phyloP scores from a whole-genome alignment of 2,113 vertebrate species.

The Phrynosoma platyrhinos region DNA sequence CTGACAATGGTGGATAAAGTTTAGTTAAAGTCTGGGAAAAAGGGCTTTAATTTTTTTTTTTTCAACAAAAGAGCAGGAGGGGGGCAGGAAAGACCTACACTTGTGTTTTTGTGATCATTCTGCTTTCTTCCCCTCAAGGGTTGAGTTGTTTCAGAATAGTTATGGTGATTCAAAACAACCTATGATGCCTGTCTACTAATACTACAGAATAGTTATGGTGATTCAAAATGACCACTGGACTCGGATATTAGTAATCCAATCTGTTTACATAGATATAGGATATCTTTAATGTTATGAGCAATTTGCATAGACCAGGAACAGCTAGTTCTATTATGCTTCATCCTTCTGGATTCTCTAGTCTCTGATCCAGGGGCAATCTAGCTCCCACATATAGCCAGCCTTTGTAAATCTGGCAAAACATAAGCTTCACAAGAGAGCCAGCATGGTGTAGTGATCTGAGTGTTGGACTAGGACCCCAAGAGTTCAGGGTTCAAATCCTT shows the following conservation, averaged over 20 bases:
- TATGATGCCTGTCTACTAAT: too few relatives aligned
- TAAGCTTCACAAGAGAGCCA: too few relatives aligned
- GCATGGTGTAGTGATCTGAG: too few relatives aligned
- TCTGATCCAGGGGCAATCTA: background rate
- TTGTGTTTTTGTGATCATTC: slow-evolving; percentile 65
- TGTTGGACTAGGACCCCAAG: too few relatives aligned
- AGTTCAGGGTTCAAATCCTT: too few relatives aligned
- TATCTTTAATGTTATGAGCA: background rate
- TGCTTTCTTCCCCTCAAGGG: slow-evolving; percentile 47
- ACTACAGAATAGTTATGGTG: slow-evolving; percentile 53
- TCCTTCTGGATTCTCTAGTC: background rate
- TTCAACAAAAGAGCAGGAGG: background rate
- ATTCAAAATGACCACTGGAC: slow-evolving; percentile 65
- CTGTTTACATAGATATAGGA: slow-evolving; percentile 15
- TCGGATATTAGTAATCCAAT: slow-evolving; percentile 17
- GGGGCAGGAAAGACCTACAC: slow-evolving; percentile 32
- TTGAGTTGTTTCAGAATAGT: slow-evolving; percentile 72
- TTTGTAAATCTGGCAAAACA: background rate
- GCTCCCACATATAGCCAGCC: background rate
- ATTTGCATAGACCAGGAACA: slow-evolving; percentile 19
- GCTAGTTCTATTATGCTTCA: background rate
- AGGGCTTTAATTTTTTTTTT: slow-evolving; percentile 70
- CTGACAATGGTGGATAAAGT: slow-evolving; percentile 84
- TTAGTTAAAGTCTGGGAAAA: slow-evolving; percentile 85
- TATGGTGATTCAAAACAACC: slow-evolving; percentile 63